Base-by-base conservation (phyloP, 2,797 vertebrate species). In the Chrysocyon brachyurus region DNA sequence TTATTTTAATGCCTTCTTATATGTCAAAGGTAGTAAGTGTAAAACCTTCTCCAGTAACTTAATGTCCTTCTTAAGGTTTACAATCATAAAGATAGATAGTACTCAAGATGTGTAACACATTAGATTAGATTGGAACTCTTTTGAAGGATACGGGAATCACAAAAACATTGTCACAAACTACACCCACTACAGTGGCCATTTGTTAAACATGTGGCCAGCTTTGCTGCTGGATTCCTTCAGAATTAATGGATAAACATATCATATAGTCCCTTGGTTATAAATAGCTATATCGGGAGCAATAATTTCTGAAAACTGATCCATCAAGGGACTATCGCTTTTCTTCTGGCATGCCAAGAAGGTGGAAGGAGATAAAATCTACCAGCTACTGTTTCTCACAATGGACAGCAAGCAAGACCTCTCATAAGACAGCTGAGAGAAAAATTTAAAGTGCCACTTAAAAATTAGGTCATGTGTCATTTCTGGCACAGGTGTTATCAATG, bases 241-340 rank as follows among this genome's bases (percentile, higher is more conserved):
- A 96, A 88, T 94, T 90, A 81, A 17, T 70, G 77, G 83, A 94
- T 83, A 84, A 96, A 96, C 89, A 59, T 56, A 84, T 81, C 87
- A 77, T 40, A 70, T 12, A 86, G n/a, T 70, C 63, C n/a, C n/a
- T 31, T 24, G 46, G 66, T 61, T 93, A 94, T 86, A 91, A 91
- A 95, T 5, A 96, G 78, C 92, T 94, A 59, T 73, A 31, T 0
- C 0, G 26, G 95, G 57, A 95, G 82, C 83, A 97, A 16, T 78
- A 40, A 94, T 79, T 96, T 96, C 75, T 97, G 90, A 94, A 96
- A 97, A 93, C 46, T 36, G 78, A 96, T 90, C 92, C 59, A 73
- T 63, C 72, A 89, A 92, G 28, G 52, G 90, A 86, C 83, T 94
- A 93, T 87, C 54, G n/a, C 33, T 87, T 94, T 84, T 91, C 79